Evolutionary conservation across 2,113 vertebrate species (phyloP), one percentile per base, ranked within the genome.

Genomic region (Phoxinus phoxinus): DNA sequence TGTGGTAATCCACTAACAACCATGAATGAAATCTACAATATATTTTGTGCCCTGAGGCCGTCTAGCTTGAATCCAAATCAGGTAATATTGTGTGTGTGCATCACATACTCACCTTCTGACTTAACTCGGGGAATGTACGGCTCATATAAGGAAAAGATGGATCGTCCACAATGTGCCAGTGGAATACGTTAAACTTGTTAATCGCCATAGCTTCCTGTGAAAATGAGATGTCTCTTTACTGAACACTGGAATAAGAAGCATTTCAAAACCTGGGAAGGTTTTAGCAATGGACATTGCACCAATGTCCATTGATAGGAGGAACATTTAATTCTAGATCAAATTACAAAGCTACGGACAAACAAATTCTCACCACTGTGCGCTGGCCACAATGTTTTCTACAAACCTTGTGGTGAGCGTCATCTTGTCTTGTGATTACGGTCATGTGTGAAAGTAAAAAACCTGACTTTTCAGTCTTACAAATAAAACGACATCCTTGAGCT

Each of bases 151-250:
- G 98, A 91, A 99, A 99, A 25, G 98, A 97, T 2, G 80, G 93
- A 82, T 99, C 98, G 21, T 99, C 98, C 37, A 99, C 97, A 75
- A 99, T 95, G 90, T 99, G 98, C 98, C 98, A 99, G 93, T 99
- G 98, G 75, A 99, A 94, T 78, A 99, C 97, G 65, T 99, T 99
- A 69, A 97, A 96, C 88, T 99, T 99, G 92, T 99, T 99, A 91
- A 98, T 97, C 58, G 97, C 96, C 98, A 99, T 99, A 9, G 95
- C 96, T 92, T 99, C 97, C 98, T 99, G 93, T 35, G 88, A 7
- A 91, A 8, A 84, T 51, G 86, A 78, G 83, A 41, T 4, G 10
- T 25, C 17, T 72, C 13, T 53, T 82, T 82, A 53, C 27, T 19
- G 3, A 53, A 72, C 11, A 35, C 11, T 56, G 37, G 86, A 2